phyloP scores from a whole-genome alignment of 2,113 vertebrate species.

The Prochilodus magdalenae region DNA sequence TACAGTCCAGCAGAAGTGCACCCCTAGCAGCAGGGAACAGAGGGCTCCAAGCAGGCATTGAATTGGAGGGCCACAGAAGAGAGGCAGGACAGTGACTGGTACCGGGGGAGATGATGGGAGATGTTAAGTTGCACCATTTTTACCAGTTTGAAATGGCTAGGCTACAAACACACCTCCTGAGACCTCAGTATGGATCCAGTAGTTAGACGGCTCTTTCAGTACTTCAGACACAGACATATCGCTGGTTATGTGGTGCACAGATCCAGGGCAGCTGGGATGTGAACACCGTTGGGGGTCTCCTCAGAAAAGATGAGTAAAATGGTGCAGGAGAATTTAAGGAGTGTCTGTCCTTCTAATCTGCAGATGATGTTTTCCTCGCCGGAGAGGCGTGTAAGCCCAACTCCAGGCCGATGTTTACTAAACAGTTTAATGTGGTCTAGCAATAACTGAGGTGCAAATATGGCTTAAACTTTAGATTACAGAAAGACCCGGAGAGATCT shows the following conservation, averaged over 20 bases:
- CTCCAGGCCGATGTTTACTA: neutral
- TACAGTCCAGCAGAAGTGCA: constrained; percentile 65
- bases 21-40: constrained; percentile 61
- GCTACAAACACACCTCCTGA: neutral
- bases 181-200: neutral
- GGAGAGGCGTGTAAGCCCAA: neutral
- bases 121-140: neutral
- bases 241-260: neutral
- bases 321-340: neutral
- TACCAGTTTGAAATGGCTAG: constrained; percentile 3
- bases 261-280: neutral
- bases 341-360: neutral
- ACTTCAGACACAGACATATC: neutral
- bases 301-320: neutral
- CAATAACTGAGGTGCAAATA: too few relatives aligned
- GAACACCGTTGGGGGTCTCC: neutral
- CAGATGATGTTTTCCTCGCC: neutral
- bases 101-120: neutral
- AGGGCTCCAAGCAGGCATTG: constrained; percentile 67
- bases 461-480: too few relatives aligned
- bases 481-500: too few relatives aligned
- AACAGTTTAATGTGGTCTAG: neutral
- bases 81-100: constrained; percentile 60
- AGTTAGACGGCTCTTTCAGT: neutral
- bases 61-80: constrained; percentile 60